A percentile compares a stretch with the other conserved stretches of the same genome.
phyloP scores from a whole-genome alignment of 1,140 invertebrate species.

The Lasioglossum albipes region DNA sequence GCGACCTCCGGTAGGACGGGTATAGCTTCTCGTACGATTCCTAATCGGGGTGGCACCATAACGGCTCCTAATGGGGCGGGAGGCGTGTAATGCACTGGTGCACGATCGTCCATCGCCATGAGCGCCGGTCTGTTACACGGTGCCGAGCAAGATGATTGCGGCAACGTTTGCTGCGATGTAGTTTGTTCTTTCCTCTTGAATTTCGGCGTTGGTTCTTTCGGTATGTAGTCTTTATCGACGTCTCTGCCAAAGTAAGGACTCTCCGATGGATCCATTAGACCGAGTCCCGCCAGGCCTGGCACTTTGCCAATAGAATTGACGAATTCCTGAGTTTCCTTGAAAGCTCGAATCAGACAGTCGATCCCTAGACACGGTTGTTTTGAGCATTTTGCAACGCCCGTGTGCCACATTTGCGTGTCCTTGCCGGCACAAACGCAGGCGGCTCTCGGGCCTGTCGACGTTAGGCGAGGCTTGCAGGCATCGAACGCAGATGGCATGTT shows the following conservation, averaged over 20 bases:
- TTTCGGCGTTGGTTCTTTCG: background rate
- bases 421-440: constrained; percentile 56
- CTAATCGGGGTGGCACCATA: constrained; percentile 53
- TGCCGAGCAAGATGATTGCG: constrained; percentile 37
- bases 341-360: constrained; percentile 68
- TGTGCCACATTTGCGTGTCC: constrained; percentile 33
- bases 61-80: constrained; percentile 13
- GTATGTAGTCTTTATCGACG: constrained; percentile 30
- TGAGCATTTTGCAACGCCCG: constrained; percentile 31
- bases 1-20: constrained; percentile 45
- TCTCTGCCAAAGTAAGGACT: constrained; percentile 71
- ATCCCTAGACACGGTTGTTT: constrained; percentile 62
- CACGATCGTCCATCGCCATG: background rate
- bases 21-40: constrained; percentile 64
- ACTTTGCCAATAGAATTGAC: constrained; percentile 72
- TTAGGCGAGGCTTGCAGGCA: constrained; percentile 10
- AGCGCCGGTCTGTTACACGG: constrained; percentile 48
- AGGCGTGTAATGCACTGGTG: background rate
- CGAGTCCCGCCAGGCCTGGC: constrained; percentile 69
- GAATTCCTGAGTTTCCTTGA: constrained; percentile 72
- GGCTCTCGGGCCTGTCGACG: background rate
- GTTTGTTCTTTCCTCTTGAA: background rate
- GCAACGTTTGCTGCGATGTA: background rate
- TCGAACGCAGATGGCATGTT: background rate
- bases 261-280: constrained; percentile 71